Evolutionary conservation across 1,140 invertebrate genomes (phyloP).

Genomic region (Trypoxylus dichotomus): DNA sequence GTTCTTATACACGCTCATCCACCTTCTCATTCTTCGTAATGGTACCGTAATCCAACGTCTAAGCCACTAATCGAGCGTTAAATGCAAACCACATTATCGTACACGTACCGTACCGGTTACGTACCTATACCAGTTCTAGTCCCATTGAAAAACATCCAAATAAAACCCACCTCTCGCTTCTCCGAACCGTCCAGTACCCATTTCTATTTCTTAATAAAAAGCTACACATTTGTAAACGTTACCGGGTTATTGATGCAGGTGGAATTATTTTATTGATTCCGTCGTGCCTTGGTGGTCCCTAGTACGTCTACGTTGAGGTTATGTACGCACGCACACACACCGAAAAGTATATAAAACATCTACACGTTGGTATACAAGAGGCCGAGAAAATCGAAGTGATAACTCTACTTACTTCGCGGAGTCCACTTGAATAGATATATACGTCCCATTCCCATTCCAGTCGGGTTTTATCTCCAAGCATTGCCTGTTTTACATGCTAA

Average conservation of each 20-base stretch:
- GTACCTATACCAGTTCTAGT: not conserved
- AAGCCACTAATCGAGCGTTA: too few relatives aligned
- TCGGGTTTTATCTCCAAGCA: conserved; percentile 19
- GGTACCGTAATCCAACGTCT: too few relatives aligned
- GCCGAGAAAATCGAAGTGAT: not conserved
- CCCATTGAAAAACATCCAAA: not conserved
- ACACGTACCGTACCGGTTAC: too few relatives aligned
- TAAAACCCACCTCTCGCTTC: not conserved
- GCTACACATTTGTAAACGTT: not conserved
- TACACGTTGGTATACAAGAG: not conserved
- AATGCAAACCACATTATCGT: too few relatives aligned
- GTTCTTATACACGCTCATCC: too few relatives aligned
- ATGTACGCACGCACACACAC: not conserved
- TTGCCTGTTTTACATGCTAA: conserved; percentile 22
- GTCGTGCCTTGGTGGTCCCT: not conserved
- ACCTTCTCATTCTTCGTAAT: too few relatives aligned
- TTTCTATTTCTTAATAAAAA: conserved; percentile 26
- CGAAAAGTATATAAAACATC: not conserved
- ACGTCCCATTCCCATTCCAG: not conserved
- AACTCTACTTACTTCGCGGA: not conserved
- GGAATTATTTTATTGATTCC: conserved; percentile 16
- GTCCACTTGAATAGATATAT: not conserved
- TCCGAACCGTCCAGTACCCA: not conserved
- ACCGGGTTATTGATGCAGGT: not conserved
- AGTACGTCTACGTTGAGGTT: not conserved